Conservation (phyloP, 35 echinoderm and acorn worm genomes). For the Apostichopus parvimensis region DNA sequence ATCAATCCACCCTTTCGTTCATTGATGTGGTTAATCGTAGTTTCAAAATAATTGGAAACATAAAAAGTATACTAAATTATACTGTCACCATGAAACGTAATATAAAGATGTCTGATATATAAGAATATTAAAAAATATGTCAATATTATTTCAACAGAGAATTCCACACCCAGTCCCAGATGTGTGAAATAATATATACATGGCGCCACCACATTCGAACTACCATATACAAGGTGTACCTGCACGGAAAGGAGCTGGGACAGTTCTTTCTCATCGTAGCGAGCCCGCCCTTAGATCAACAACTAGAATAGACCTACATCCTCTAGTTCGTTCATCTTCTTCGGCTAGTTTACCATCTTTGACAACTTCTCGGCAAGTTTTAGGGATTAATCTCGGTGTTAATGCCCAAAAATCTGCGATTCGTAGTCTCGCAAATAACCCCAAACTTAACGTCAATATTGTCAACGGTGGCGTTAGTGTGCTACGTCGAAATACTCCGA, state of each 20-base stretch:
- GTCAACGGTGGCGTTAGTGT: not conserved
- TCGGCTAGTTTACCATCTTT: not conserved
- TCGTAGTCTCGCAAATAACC: conserved; percentile 40
- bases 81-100: too few relatives aligned
- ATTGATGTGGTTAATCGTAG: too few relatives aligned
- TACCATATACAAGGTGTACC: not conserved
- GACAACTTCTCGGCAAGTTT: not conserved
- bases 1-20: too few relatives aligned
- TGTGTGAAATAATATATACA: not conserved
- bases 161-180: not conserved
- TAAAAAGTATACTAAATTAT: too few relatives aligned
- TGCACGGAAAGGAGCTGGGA: not conserved
- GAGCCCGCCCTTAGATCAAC: not conserved
- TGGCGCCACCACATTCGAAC: conserved; percentile 6
- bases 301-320: not conserved
- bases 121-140: too few relatives aligned
- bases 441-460: not conserved
- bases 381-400: not conserved
- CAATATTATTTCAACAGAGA: not conserved
- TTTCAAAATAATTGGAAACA: too few relatives aligned
- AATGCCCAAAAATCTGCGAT: not conserved
- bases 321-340: not conserved
- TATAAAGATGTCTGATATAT: too few relatives aligned
- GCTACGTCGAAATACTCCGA: not conserved
- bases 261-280: conserved; percentile 2